Percentiles rank a stretch among this genome's conserved stretches.
Conservation (phyloP, 2,888 invertebrate species). For the Zonitis immaculata region DNA sequence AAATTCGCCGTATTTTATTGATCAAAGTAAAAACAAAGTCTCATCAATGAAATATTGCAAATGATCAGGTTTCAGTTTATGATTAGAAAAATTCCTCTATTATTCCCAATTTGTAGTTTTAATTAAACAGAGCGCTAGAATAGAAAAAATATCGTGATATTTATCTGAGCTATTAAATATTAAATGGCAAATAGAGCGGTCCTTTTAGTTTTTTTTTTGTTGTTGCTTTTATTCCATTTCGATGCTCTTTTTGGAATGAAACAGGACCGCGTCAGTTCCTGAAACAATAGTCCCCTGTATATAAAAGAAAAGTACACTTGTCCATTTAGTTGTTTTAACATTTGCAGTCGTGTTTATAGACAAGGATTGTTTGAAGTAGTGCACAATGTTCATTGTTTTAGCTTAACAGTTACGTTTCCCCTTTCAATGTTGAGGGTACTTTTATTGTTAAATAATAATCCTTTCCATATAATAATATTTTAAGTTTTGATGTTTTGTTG, state of each 20-base stretch:
- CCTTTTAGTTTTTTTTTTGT: no score
- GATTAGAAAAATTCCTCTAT: no score
- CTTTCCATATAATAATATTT: slow-evolving; percentile 27
- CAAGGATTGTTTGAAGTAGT: slow-evolving; percentile 38
- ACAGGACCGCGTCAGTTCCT: slow-evolving; percentile 12
- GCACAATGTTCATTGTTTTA: slow-evolving; percentile 38
- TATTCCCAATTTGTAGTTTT: no score
- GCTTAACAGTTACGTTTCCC: slow-evolving; percentile 29
- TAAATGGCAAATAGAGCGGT: no score
- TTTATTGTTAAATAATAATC: slow-evolving; percentile 28
- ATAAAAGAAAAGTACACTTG: slow-evolving; percentile 36
- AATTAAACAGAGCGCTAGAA: no score
- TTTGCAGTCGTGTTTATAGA: slow-evolving; percentile 38
- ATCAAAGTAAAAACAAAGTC: no score
- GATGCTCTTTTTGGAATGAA: slow-evolving; percentile 18
- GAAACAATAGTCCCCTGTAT: slow-evolving; percentile 35
- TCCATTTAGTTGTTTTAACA: slow-evolving; percentile 41
- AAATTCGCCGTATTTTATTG: slow-evolving; percentile 10
- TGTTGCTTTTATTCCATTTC: slow-evolving; percentile 6
- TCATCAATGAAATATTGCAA: no score
- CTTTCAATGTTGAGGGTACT: slow-evolving; percentile 22
- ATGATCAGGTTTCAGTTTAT: no score
- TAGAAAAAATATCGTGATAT: slow-evolving; percentile 2
- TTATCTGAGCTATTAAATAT: slow-evolving; percentile 3
- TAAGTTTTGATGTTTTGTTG: slow-evolving; percentile 18